A percentile compares a stretch with the other conserved stretches of the same genome.
These are phyloP conservation scores for Phylloscopus trochiloides DNA, from an alignment of 2,113 vertebrate genomes.

Conservation along the genomic window DNA sequence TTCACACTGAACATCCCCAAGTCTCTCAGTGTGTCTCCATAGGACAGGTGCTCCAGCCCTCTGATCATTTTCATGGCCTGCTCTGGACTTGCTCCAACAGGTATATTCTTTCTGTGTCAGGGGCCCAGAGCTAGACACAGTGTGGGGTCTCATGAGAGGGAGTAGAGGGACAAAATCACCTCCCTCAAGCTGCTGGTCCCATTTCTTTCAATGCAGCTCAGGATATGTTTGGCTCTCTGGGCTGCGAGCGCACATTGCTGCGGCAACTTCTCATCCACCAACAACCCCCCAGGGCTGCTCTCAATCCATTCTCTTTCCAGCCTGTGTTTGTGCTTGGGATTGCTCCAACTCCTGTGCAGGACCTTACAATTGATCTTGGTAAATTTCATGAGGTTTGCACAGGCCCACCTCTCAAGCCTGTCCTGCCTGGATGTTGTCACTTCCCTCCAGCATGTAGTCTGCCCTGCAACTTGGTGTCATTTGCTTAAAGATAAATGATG, in stretches of 20 bases:
- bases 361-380: not conserved
- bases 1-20: not conserved
- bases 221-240: not conserved
- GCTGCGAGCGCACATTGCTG: fast-evolving
- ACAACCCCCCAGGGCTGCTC: not conserved
- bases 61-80: not conserved
- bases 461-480: fast-evolving
- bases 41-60: not conserved
- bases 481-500: not conserved
- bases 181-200: not conserved
- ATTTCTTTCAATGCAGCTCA: not conserved
- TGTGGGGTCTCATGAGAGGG: not conserved
- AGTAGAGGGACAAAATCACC: not conserved
- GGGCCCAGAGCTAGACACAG: not conserved
- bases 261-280: not conserved
- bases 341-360: not conserved
- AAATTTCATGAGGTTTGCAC: not conserved
- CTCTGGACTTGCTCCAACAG: not conserved
- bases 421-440: not conserved
- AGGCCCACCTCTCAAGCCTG: not conserved
- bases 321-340: not conserved
- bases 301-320: not conserved
- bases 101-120: not conserved
- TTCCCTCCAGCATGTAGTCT: not conserved
- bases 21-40: not conserved